phyloP scores from a whole-genome alignment of 2,888 invertebrate species.

The Pyrrhosoma nymphula region DNA sequence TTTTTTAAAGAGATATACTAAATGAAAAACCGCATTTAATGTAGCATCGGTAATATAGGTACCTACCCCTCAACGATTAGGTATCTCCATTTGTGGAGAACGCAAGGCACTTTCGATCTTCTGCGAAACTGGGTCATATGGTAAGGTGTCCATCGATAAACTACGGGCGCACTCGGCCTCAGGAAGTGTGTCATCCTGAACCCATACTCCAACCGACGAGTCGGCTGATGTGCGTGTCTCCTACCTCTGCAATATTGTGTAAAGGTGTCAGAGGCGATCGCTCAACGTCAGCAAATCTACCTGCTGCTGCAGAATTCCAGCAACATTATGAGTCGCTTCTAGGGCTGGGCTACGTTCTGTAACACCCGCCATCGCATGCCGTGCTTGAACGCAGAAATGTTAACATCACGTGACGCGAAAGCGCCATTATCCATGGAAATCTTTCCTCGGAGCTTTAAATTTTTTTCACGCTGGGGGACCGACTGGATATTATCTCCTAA shows the following conservation, averaged over 20 bases:
- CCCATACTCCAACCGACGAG: not conserved
- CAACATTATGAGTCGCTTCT: not conserved
- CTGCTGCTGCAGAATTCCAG: not conserved
- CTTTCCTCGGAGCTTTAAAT: not conserved
- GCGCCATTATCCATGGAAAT: too few species aligned
- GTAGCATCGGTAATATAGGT: not conserved
- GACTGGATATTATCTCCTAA: not conserved
- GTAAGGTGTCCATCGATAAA: conserved; percentile 15
- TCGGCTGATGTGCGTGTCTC: not conserved
- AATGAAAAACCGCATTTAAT: not conserved
- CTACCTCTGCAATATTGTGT: not conserved
- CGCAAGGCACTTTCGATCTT: not conserved
- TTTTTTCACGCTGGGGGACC: not conserved
- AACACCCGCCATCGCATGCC: not conserved
- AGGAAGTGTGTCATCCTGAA: not conserved
- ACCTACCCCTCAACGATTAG: not conserved
- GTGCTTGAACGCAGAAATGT: too few species aligned
- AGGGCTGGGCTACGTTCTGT: not conserved
- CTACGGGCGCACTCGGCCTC: not conserved
- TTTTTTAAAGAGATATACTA: too few species aligned
- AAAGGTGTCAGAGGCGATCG: not conserved
- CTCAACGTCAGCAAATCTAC: not conserved
- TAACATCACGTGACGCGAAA: too few species aligned
- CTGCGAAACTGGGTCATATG: not conserved
- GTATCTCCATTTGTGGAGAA: not conserved